Conservation (phyloP, 30 jellyfish, hydroid and myxozoan species). For the Hydra vulgaris region DNA sequence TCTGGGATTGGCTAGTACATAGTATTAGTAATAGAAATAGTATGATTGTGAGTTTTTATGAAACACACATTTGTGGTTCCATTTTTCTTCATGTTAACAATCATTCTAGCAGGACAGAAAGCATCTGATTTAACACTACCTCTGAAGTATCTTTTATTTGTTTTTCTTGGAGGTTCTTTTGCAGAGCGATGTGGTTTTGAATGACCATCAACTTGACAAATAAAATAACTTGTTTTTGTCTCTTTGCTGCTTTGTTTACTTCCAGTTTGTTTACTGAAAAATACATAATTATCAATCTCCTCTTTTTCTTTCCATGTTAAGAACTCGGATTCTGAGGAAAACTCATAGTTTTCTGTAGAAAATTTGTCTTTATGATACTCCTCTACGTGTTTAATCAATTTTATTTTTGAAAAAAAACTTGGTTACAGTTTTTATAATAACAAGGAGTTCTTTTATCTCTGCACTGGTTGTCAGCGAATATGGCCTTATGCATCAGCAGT, state of each 20-base stretch:
- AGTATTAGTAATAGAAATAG: constrained; percentile 21
- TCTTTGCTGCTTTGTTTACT: neutral
- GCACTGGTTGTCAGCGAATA: neutral
- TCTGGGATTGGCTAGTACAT: constrained; percentile 28
- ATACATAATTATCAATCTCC: constrained; percentile 3
- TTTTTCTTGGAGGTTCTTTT: constrained; percentile 10
- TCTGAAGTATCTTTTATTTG: constrained; percentile 14
- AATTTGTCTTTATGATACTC: neutral
- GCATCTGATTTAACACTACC: constrained; percentile 34
- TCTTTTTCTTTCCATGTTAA: constrained; percentile 17
- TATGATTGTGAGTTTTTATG: constrained; percentile 30
- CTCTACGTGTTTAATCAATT: constrained; percentile 4
- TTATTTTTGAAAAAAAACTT: neutral
- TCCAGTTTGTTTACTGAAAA: neutral
- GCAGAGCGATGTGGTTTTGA: constrained; percentile 15
- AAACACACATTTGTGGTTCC: constrained; percentile 12
- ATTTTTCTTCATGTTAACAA: too few species aligned
- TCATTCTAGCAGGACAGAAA: constrained; percentile 43
- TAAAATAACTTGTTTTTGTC: constrained; percentile 4
- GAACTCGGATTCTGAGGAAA: constrained; percentile 3
- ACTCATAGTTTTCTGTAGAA: neutral
- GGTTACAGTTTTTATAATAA: constrained; percentile 5
- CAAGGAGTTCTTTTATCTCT: constrained; percentile 2
- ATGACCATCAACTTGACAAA: constrained; percentile 38
- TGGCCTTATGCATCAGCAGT: neutral